Conservation (phyloP, 1,140 invertebrate genomes). For the Drosophila sproati region DNA sequence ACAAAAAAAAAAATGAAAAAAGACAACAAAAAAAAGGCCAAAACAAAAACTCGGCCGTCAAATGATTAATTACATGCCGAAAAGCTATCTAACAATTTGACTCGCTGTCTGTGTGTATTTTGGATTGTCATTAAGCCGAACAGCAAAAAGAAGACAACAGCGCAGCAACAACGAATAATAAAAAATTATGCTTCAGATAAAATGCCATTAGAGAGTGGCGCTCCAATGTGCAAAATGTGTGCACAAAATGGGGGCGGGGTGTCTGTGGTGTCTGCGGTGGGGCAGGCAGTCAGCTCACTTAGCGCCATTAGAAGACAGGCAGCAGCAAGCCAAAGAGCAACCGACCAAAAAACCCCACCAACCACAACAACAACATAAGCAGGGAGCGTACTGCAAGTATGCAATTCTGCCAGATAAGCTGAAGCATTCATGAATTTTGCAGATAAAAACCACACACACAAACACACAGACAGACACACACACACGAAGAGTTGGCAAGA, state of each 20-base stretch:
- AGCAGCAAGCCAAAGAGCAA: slow-evolving; percentile 26
- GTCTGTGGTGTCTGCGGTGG: background rate
- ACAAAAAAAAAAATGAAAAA: slow-evolving; percentile 12
- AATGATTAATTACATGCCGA: slow-evolving; percentile 83
- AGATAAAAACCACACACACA: slow-evolving; percentile 75
- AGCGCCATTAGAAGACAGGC: slow-evolving; percentile 79
- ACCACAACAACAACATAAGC: slow-evolving; percentile 26
- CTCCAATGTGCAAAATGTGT: slow-evolving; percentile 23
- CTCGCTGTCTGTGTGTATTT: slow-evolving; percentile 55
- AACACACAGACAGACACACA: slow-evolving; percentile 33
- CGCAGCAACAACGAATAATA: slow-evolving; percentile 66
- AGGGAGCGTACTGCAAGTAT: slow-evolving; percentile 67
- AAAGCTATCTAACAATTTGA: slow-evolving; percentile 83
- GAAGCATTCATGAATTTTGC: slow-evolving; percentile 82
- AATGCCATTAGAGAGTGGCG: slow-evolving; percentile 75
- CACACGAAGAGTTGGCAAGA: slow-evolving; percentile 18
- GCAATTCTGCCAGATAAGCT: slow-evolving; percentile 81
- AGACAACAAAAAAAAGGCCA: slow-evolving; percentile 1
- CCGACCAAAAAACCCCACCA: slow-evolving; percentile 32
- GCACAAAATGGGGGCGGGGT: background rate
- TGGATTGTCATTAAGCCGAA: slow-evolving; percentile 75
- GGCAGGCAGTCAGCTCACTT: slow-evolving; percentile 58
- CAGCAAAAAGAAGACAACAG: slow-evolving; percentile 18
- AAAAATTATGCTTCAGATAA: slow-evolving; percentile 83
- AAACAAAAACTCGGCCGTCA: slow-evolving; percentile 53